Evolutionary conservation across 2,888 invertebrate species (phyloP).

Genomic region (Halictus quadricinctus): DNA sequence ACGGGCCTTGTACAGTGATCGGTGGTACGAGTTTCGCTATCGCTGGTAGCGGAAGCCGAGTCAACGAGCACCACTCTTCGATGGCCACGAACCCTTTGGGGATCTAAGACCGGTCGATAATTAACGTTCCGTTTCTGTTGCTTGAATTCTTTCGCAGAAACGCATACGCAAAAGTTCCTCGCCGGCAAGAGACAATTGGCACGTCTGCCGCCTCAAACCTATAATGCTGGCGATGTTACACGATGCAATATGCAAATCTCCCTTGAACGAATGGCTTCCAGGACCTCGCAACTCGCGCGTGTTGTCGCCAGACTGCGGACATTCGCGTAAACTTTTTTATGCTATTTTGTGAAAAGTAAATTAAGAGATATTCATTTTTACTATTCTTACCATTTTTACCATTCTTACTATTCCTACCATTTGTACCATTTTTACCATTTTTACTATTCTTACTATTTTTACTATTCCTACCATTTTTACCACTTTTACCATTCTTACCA

Average conservation of each 20-base stretch:
- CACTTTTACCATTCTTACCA: too few relatives aligned
- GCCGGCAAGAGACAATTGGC: constrained; percentile 61
- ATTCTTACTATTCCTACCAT: too few relatives aligned
- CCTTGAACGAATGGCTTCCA: background rate
- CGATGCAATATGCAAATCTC: background rate
- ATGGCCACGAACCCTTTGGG: constrained; percentile 30
- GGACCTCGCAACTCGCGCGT: background rate
- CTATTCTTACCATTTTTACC: too few relatives aligned
- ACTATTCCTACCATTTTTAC: too few relatives aligned
- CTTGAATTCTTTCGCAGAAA: constrained; percentile 54
- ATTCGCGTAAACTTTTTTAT: background rate
- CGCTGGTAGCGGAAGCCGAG: constrained; percentile 58
- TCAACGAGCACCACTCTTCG: constrained; percentile 11
- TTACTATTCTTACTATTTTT: too few relatives aligned
- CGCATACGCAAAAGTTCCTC: constrained; percentile 63
- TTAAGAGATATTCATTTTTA: too few relatives aligned
- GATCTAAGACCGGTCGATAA: constrained; percentile 72
- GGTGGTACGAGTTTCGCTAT: constrained; percentile 52
- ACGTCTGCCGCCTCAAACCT: background rate
- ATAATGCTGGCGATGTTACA: background rate
- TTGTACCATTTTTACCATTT: too few relatives aligned
- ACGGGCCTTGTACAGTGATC: constrained; percentile 31
- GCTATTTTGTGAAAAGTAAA: too few relatives aligned
- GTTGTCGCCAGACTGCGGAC: background rate
- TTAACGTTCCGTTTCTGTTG: constrained; percentile 74